phyloP scores from a whole-genome alignment of 1,140 invertebrate genomes.

The Drosophila sucinea region DNA sequence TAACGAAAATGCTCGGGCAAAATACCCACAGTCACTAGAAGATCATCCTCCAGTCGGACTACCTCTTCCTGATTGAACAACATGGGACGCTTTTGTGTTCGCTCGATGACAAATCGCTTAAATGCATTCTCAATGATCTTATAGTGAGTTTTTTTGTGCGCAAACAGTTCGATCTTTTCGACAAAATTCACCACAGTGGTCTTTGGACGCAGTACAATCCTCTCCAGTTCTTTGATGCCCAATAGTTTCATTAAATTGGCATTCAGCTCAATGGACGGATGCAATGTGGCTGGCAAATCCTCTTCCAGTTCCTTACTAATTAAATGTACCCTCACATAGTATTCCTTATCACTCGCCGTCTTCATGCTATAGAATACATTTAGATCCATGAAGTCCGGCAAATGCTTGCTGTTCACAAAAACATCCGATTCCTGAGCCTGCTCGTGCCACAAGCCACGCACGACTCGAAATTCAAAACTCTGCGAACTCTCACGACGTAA shows the following conservation, averaged over 20 bases:
- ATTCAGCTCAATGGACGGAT: constrained; percentile 75
- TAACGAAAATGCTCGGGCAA: constrained; percentile 85
- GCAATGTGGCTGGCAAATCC: constrained; percentile 61
- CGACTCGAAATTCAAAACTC: constrained; percentile 73
- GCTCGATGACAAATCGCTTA: constrained; percentile 85
- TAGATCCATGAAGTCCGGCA: constrained; percentile 74
- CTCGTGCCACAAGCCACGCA: constrained; percentile 69
- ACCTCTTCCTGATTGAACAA: constrained; percentile 86
- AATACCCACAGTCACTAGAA: constrained; percentile 84
- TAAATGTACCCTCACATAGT: constrained; percentile 73
- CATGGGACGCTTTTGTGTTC: constrained; percentile 84
- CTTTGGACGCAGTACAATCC: constrained; percentile 69
- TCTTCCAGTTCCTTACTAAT: constrained; percentile 49
- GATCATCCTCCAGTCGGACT: constrained; percentile 84
- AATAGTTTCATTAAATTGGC: constrained; percentile 79
- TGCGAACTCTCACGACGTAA: constrained; percentile 64
- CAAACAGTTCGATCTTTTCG: constrained; percentile 85
- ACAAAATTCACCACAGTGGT: constrained; percentile 78
- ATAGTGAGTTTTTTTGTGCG: constrained; percentile 82
- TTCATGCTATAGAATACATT: constrained; percentile 72
- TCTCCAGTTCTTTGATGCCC: constrained; percentile 71
- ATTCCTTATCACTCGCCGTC: constrained; percentile 71
- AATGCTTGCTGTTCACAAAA: constrained; percentile 63
- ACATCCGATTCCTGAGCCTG: constrained; percentile 80
- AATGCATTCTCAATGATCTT: constrained; percentile 85